Conservation (phyloP, 2,797 vertebrate species). For the Hippoglossus hippoglossus region DNA sequence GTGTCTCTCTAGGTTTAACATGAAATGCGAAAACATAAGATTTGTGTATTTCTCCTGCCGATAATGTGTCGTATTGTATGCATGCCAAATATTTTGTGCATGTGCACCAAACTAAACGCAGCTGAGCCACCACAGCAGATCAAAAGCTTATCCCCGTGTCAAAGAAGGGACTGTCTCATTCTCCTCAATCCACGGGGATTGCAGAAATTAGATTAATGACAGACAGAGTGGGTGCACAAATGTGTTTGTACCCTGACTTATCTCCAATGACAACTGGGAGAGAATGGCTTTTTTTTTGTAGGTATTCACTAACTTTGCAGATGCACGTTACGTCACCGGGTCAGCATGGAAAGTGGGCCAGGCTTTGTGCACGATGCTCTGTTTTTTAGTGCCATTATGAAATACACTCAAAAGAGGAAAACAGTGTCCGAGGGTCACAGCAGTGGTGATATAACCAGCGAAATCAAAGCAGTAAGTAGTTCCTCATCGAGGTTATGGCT, state of each 20-base stretch:
- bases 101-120: constrained; percentile 25
- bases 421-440: constrained; percentile 46
- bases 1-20: not conserved
- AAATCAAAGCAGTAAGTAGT: constrained; percentile 55
- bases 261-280: constrained; percentile 25
- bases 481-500: constrained; percentile 51
- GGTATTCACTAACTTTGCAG: constrained; percentile 50
- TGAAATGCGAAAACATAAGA: not conserved
- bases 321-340: constrained; percentile 59
- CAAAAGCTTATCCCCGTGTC: constrained; percentile 51
- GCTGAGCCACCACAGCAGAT: constrained; percentile 51
- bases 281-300: constrained; percentile 6
- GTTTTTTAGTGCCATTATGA: constrained; percentile 51
- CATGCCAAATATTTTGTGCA: constrained; percentile 27
- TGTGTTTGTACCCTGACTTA: constrained; percentile 36
- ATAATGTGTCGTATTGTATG: constrained; percentile 21
- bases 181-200: constrained; percentile 31
- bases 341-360: constrained; percentile 65
- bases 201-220: constrained; percentile 43
- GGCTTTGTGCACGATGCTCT: constrained; percentile 45
- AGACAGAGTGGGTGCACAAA: constrained; percentile 16
- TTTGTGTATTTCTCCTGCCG: constrained; percentile 4
- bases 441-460: constrained; percentile 58
- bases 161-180: constrained; percentile 36
- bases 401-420: constrained; percentile 54